Base-by-base conservation (phyloP, 2,113 vertebrate genomes). In the Amblyopsis rosae region DNA sequence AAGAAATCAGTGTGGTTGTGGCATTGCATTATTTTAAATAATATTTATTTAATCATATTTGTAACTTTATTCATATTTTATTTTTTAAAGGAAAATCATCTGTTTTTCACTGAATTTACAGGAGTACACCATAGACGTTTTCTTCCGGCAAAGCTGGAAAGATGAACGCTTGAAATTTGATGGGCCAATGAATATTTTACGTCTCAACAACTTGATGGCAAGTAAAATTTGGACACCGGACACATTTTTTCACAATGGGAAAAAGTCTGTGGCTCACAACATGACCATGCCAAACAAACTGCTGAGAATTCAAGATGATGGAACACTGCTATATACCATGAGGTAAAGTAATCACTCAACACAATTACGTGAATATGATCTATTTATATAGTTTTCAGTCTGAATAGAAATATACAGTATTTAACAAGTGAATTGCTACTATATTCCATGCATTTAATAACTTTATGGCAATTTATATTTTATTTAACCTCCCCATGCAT, bases 281-380 rank as follows among this genome's bases (percentile, higher is more conserved):
- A 99, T 99, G 98, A 99, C 98, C 6, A 99, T 98, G 97, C 98
- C 98, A 26, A 99, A 99, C 70, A 99, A 99, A 57, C 93, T 99
- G n/a, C 81, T 99, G 65, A 89, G 98, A 81, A 99, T 99, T 75
- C 94, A 96, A 83, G 98, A 99, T 12, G 98, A 99, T 0, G 98
- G 98, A 7, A 99, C 96, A 0, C 90, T 99, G 32, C 85, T 99
- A 9, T 99, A 99, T 80, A 99, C 98, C 33, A 99, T 99, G 98
- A 96, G 97, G 97, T 98, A 92, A 82, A 35, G 62, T 53, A 70
- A 65, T 56, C 33, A 1, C 17, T 26, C 12, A 15, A 35, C 9
- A 11, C 7, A 4, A 63, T 60, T n/a, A 4, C 26, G 58, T 16
- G 17, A 11, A 67, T 47, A 48, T 15, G 1, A 49, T 49, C 8